Evolutionary conservation across 2,888 invertebrate species (phyloP).

Genomic region (Herminia tarsipennalis): DNA sequence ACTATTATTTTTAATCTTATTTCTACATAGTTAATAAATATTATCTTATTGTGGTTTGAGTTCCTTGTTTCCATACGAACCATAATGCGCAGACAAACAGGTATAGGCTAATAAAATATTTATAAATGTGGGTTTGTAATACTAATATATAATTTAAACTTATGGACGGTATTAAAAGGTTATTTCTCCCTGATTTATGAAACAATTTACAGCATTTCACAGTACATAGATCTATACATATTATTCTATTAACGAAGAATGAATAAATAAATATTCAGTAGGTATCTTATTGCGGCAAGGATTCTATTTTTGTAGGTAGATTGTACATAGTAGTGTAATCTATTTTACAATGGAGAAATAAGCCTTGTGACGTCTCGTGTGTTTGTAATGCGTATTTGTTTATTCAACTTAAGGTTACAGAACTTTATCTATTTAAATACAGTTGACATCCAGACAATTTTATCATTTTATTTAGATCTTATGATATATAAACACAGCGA

Average conservation of each 20-base stretch:
- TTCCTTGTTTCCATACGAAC: neutral
- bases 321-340: too few species aligned
- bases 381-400: conserved; percentile 21
- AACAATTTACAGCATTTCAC: too few species aligned
- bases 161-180: too few species aligned
- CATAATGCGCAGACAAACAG: neutral
- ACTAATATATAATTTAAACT: too few species aligned
- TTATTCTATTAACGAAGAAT: too few species aligned
- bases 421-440: conserved; percentile 20
- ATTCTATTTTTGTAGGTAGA: too few species aligned
- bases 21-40: too few species aligned
- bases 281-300: neutral
- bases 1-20: too few species aligned
- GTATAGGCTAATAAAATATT: neutral
- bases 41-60: neutral
- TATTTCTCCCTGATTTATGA: too few species aligned
- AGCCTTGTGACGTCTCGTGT: conserved; percentile 5
- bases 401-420: conserved; percentile 19
- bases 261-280: neutral
- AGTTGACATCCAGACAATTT: conserved; percentile 13
- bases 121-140: too few species aligned
- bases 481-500: conserved; percentile 22
- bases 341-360: too few species aligned
- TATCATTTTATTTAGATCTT: conserved; percentile 31
- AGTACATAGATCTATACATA: too few species aligned